These are phyloP conservation scores for Berghia stephanieae DNA, from an alignment of 1,140 invertebrate species.

Conservation along the genomic window DNA sequence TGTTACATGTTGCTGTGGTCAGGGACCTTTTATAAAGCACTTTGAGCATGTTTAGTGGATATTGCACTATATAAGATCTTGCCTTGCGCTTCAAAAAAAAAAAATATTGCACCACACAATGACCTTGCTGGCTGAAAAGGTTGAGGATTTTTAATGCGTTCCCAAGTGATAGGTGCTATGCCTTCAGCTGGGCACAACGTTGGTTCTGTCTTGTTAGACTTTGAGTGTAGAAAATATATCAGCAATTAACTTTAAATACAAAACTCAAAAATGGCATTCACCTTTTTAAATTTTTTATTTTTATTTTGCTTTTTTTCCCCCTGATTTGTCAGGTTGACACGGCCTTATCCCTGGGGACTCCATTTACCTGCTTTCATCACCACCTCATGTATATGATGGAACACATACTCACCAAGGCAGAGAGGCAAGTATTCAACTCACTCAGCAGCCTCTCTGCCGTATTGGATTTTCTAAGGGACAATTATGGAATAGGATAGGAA, in stretches of 20 bases:
- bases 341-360: slow-evolving; percentile 71
- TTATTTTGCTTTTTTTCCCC: background rate
- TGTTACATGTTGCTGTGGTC: no score
- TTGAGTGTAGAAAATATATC: background rate
- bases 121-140: no score
- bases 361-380: slow-evolving; percentile 88
- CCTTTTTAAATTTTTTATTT: slow-evolving; percentile 5
- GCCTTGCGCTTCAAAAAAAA: no score
- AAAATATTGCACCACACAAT: no score
- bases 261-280: background rate
- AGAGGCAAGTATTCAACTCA: slow-evolving; percentile 81
- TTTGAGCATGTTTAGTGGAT: no score
- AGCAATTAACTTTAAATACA: background rate
- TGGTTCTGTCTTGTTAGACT: background rate
- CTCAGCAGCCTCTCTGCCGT: slow-evolving; percentile 77
- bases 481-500: slow-evolving; percentile 62
- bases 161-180: background rate
- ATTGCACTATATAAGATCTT: no score
- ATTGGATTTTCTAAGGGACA: slow-evolving; percentile 75
- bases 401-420: slow-evolving; percentile 76
- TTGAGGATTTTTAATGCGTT: background rate
- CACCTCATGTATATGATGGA: slow-evolving; percentile 95
- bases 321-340: slow-evolving; percentile 65
- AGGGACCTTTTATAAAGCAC: no score
- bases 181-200: background rate